Conservation (phyloP, 2,888 invertebrate genomes). For the Esperia sulphurella region DNA sequence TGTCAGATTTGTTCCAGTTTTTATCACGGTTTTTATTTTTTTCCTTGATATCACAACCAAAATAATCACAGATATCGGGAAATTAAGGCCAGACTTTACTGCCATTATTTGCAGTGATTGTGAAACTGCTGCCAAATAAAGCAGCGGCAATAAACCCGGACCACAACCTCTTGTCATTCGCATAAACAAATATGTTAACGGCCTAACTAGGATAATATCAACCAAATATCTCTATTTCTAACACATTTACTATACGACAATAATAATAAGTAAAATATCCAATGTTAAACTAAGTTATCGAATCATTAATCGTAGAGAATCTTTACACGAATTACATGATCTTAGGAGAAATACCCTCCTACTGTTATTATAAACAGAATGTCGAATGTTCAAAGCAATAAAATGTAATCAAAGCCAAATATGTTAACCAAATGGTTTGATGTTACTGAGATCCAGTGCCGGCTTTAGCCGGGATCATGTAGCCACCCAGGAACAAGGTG, state of each 20-base stretch:
- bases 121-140: no score
- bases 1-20: no score
- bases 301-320: background rate
- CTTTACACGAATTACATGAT: slow-evolving; percentile 1
- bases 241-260: slow-evolving; percentile 1
- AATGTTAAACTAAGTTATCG: background rate
- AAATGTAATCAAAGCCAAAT: slow-evolving; percentile 26
- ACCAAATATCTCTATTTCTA: background rate
- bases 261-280: slow-evolving; percentile 2
- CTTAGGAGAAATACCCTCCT: background rate
- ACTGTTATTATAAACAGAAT: background rate
- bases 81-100: no score
- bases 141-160: no score
- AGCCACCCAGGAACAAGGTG: no score
- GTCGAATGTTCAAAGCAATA: background rate
- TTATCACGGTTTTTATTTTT: background rate
- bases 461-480: background rate
- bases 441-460: background rate
- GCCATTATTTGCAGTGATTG: no score
- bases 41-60: no score
- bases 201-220: background rate
- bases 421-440: slow-evolving; percentile 20
- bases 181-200: no score
- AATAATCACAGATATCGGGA: no score
- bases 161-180: no score